Evolutionary conservation across 1,140 invertebrate genomes (phyloP).

Genomic region (Neomicropteryx cornuta): DNA sequence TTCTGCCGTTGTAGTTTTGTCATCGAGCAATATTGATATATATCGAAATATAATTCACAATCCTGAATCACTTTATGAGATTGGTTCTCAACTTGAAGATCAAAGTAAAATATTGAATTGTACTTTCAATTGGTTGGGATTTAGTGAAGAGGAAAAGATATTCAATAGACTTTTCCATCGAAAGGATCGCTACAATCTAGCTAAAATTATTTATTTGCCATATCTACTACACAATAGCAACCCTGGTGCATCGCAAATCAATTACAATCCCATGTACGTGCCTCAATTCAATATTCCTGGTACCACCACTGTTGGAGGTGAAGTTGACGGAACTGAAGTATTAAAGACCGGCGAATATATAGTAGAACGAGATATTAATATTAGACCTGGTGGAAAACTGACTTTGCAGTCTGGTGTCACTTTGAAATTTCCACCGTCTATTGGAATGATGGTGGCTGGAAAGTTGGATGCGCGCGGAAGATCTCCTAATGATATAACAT

Average conservation of each 20-base stretch:
- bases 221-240: slow-evolving; percentile 77
- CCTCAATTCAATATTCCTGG: slow-evolving; percentile 59
- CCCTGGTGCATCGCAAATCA: slow-evolving; percentile 66
- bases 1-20: slow-evolving; percentile 78
- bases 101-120: slow-evolving; percentile 91
- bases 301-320: slow-evolving; percentile 68
- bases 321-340: slow-evolving; percentile 77
- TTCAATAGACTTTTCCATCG: slow-evolving; percentile 77
- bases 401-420: slow-evolving; percentile 79
- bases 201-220: slow-evolving; percentile 76
- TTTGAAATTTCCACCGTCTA: slow-evolving; percentile 75
- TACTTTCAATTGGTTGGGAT: slow-evolving; percentile 89
- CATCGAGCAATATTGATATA: slow-evolving; percentile 83
- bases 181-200: slow-evolving; percentile 85
- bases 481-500: slow-evolving; percentile 61
- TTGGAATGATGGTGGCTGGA: slow-evolving; percentile 95
- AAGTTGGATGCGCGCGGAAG: slow-evolving; percentile 73
- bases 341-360: slow-evolving; percentile 69
- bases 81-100: slow-evolving; percentile 89
- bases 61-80: slow-evolving; percentile 80
- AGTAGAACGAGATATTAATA: slow-evolving; percentile 83
- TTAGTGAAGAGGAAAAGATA: slow-evolving; percentile 61
- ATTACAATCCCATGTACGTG: slow-evolving; percentile 59
- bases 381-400: slow-evolving; percentile 77
- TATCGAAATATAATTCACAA: slow-evolving; percentile 91